phyloP scores from a whole-genome alignment of 2,888 invertebrate genomes.

The Pristionchus entomophagus region DNA sequence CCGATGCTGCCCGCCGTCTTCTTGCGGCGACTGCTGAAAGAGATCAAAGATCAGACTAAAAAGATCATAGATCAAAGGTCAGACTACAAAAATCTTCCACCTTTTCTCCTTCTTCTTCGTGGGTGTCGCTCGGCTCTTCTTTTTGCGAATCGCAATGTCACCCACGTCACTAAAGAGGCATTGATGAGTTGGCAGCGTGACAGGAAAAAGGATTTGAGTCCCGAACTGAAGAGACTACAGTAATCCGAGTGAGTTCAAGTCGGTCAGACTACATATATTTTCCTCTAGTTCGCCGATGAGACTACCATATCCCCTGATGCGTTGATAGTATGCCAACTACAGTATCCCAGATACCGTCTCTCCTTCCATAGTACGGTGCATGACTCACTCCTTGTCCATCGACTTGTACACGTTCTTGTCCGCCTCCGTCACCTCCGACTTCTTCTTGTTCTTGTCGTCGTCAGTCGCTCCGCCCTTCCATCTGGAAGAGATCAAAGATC shows the following conservation, averaged over 20 bases:
- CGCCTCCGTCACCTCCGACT: not conserved
- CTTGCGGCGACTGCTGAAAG: not conserved
- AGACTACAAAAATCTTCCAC: not conserved
- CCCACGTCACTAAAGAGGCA: not conserved
- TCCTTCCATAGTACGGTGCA: too few species aligned
- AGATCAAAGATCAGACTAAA: not conserved
- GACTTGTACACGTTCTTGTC: conserved; percentile 26
- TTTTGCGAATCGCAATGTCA: not conserved
- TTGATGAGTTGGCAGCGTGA: too few species aligned
- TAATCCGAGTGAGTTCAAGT: too few species aligned
- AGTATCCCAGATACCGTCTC: too few species aligned
- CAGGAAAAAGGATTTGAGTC: too few species aligned
- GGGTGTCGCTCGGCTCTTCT: conserved; percentile 1
- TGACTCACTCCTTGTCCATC: not conserved
- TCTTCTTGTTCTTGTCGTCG: not conserved
- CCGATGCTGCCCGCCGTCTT: not conserved
- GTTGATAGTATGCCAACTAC: too few species aligned
- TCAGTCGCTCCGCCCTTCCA: not conserved
- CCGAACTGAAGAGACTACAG: too few species aligned
- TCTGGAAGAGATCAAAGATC: not conserved
- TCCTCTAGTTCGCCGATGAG: too few species aligned
- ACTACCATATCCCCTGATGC: too few species aligned
- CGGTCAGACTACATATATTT: not conserved
- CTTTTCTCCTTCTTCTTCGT: not conserved
- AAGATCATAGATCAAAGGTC: not conserved